These are phyloP conservation scores for Nothocercus nigrocapillus DNA, from an alignment of 2,113 vertebrate genomes.

Conservation along the genomic window DNA sequence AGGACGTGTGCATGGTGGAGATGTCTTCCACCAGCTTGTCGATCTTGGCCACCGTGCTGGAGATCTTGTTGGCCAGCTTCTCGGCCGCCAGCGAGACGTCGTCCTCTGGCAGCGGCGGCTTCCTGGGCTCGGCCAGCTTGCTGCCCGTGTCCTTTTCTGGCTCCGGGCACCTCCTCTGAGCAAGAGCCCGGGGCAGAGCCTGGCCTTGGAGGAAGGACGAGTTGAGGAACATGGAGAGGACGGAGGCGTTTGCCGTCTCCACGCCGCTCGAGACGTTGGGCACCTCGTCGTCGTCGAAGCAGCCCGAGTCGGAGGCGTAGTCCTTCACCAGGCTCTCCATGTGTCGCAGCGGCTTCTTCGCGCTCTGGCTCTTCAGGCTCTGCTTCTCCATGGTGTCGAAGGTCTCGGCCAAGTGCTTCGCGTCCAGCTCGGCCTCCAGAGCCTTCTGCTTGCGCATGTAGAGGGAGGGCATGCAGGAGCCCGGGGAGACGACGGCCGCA, in stretches of 20 bases:
- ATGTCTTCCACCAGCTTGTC: conserved; percentile 95
- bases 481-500: conserved; percentile 86
- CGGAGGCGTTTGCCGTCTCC: conserved; percentile 85
- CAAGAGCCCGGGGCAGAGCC: conserved; percentile 69
- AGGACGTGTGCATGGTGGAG: conserved; percentile 92
- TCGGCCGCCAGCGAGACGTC: conserved; percentile 87
- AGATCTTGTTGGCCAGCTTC: conserved; percentile 90
- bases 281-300: conserved; percentile 94
- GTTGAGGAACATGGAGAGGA: conserved; percentile 91
- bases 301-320: conserved; percentile 95
- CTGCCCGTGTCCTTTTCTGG: conserved; percentile 80
- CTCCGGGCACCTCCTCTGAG: conserved; percentile 77
- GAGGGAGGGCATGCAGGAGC: conserved; percentile 92
- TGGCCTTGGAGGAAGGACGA: conserved; percentile 92
- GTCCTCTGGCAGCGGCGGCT: conserved; percentile 70
- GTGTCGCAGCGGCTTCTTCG: conserved; percentile 87
- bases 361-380: conserved; percentile 80
- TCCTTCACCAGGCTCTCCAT: conserved; percentile 94
- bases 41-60: conserved; percentile 92
- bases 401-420: conserved; percentile 90
- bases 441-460: conserved; percentile 97
- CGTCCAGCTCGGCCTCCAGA: conserved; percentile 93
- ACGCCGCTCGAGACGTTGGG: conserved; percentile 87
- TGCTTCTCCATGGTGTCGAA: conserved; percentile 93
- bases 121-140: conserved; percentile 62